Evolutionary conservation across 2,797 vertebrate species (phyloP).

Genomic region (Clamator glandarius): DNA sequence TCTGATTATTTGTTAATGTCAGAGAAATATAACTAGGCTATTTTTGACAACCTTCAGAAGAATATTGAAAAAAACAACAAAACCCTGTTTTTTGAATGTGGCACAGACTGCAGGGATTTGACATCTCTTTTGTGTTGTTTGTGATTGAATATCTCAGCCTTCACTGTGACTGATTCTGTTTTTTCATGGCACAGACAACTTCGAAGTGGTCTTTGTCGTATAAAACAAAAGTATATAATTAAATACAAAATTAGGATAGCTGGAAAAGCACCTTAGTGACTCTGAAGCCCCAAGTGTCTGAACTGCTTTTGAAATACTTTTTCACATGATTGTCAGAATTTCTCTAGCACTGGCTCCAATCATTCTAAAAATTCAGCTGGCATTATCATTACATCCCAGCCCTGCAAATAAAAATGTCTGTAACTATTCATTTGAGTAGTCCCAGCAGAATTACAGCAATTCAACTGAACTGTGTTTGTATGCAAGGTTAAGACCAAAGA

Average conservation of each 20-base stretch:
- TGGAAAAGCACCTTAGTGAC: not conserved
- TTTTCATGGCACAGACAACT: not conserved
- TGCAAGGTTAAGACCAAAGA: not conserved
- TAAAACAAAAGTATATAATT: constrained; percentile 6
- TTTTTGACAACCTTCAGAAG: constrained; percentile 28
- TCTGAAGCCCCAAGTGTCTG: not conserved
- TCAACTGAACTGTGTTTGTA: not conserved
- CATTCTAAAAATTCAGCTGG: constrained; percentile 22
- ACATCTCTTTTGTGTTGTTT: constrained; percentile 48
- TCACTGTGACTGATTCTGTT: not conserved
- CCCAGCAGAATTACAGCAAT: not conserved
- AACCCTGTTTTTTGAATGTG: not conserved
- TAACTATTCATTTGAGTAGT: not conserved
- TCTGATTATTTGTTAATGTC: not conserved
- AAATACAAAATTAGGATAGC: constrained; percentile 2
- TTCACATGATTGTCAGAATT: not conserved
- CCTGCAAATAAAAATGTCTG: not conserved
- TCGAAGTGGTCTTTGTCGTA: constrained; percentile 36
- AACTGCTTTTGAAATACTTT: constrained; percentile 31
- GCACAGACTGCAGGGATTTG: not conserved
- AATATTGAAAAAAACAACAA: not conserved
- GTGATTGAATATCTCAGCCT: not conserved
- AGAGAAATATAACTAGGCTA: not conserved
- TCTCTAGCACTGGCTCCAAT: not conserved
- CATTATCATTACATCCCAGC: not conserved